Conservation (phyloP, 2,888 invertebrate genomes). For the Margaritifera margaritifera region DNA sequence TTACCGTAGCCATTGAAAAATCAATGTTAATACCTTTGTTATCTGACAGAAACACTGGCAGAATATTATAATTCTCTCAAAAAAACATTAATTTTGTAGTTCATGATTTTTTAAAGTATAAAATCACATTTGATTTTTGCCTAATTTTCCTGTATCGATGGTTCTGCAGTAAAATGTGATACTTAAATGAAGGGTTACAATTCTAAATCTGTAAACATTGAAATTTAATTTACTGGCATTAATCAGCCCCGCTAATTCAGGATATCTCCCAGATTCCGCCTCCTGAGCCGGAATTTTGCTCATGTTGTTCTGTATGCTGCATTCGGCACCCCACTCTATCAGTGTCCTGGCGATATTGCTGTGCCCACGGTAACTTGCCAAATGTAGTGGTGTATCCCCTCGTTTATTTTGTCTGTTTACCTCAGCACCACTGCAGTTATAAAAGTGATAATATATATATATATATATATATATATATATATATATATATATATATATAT, state of each 20-base stretch:
- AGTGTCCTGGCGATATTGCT: slow-evolving; percentile 43
- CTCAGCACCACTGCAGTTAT: slow-evolving; percentile 43
- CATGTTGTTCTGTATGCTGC: slow-evolving; percentile 44
- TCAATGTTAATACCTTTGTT: too few relatives aligned
- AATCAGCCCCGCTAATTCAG: slow-evolving; percentile 19
- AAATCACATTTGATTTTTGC: neutral
- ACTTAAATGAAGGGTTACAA: neutral
- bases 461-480: neutral
- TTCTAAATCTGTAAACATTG: too few relatives aligned
- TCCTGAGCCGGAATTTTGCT: slow-evolving; percentile 54
- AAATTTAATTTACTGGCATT: too few relatives aligned
- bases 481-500: slow-evolving; percentile 2
- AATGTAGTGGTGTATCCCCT: slow-evolving; percentile 58
- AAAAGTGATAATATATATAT: too few relatives aligned
- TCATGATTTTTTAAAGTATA: too few relatives aligned
- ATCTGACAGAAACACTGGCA: too few relatives aligned
- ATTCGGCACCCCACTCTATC: slow-evolving; percentile 36
- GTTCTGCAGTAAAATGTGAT: slow-evolving; percentile 1
- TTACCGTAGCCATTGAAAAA: too few relatives aligned
- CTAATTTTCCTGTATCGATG: neutral
- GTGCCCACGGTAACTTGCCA: slow-evolving; percentile 52
- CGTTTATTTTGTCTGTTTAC: slow-evolving; percentile 48
- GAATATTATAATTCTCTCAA: too few relatives aligned
- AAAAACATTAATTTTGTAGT: too few relatives aligned
- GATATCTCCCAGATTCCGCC: slow-evolving; percentile 44